Percentiles rank a stretch among this genome's conserved stretches.
Conservation (phyloP, 1,140 invertebrate genomes). For the Drosophila santomea region DNA sequence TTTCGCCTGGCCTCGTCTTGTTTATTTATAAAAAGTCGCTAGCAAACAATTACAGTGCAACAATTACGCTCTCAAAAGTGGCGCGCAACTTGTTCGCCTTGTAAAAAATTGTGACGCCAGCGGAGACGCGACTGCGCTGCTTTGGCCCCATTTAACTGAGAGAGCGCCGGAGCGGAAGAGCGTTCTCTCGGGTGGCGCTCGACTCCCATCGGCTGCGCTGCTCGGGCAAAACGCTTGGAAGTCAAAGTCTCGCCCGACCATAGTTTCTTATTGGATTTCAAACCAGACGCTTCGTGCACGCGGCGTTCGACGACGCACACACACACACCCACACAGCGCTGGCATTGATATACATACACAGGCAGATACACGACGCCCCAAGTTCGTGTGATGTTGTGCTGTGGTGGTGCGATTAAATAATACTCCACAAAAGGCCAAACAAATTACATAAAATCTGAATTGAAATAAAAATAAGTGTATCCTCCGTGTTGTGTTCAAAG, state of each 20-base stretch:
- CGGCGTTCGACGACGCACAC: constrained; percentile 37
- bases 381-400: constrained; percentile 16
- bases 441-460: constrained; percentile 52
- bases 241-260: background rate
- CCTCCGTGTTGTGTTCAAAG: constrained; percentile 55
- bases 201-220: background rate
- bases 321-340: constrained; percentile 37
- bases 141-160: constrained; percentile 69
- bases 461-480: constrained; percentile 34
- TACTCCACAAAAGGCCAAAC: constrained; percentile 79
- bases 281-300: constrained; percentile 66
- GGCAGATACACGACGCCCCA: constrained; percentile 2
- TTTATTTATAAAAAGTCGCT: constrained; percentile 50
- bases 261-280: constrained; percentile 65
- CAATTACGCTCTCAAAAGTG: constrained; percentile 56
- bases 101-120: constrained; percentile 66
- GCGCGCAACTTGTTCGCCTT: constrained; percentile 72
- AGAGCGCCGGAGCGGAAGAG: background rate
- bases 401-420: constrained; percentile 73
- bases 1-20: constrained; percentile 26
- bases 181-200: constrained; percentile 21
- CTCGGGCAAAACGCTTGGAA: background rate
- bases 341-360: constrained; percentile 36
- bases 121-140: constrained; percentile 66
- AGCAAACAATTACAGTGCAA: constrained; percentile 60